These are phyloP conservation scores for Streptopelia turtur DNA, from an alignment of 2,797 vertebrate species.

Conservation along the genomic window DNA sequence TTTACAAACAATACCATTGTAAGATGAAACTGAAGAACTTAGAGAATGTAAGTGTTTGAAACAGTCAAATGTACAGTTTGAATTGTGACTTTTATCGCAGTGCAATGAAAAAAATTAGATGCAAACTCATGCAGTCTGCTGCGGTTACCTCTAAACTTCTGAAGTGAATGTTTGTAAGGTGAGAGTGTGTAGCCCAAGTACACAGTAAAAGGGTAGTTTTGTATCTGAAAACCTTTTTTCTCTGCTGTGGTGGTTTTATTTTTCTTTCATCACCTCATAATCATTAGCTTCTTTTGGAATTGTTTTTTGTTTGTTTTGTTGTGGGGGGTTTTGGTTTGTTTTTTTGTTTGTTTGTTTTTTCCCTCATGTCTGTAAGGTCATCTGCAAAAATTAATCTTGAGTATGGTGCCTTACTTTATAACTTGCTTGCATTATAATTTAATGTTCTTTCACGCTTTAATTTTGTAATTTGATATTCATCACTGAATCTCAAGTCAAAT, in stretches of 20 bases:
- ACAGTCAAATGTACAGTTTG: neutral
- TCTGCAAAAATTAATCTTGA: neutral
- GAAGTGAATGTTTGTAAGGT: neutral
- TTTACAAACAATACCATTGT: neutral
- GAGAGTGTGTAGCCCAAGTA: neutral
- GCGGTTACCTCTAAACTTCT: neutral
- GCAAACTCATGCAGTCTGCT: neutral
- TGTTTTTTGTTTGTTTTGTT: too few species aligned
- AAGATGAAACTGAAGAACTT: neutral
- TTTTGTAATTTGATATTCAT: conserved; percentile 34
- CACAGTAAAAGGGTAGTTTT: neutral
- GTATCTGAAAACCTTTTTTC: neutral
- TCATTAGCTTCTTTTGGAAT: neutral
- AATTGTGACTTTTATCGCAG: neutral
- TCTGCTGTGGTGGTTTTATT: neutral
- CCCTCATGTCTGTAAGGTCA: neutral
- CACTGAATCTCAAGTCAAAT: conserved; percentile 36
- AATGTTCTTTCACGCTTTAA: conserved; percentile 40
- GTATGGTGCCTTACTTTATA: neutral
- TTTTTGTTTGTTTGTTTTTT: neutral
- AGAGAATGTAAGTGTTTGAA: neutral
- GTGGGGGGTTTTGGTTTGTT: too few species aligned
- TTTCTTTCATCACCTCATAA: neutral
- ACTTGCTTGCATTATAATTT: neutral
- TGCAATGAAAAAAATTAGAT: neutral